phyloP scores from a whole-genome alignment of 2,888 invertebrate genomes.

The Plemyria rubiginata region DNA sequence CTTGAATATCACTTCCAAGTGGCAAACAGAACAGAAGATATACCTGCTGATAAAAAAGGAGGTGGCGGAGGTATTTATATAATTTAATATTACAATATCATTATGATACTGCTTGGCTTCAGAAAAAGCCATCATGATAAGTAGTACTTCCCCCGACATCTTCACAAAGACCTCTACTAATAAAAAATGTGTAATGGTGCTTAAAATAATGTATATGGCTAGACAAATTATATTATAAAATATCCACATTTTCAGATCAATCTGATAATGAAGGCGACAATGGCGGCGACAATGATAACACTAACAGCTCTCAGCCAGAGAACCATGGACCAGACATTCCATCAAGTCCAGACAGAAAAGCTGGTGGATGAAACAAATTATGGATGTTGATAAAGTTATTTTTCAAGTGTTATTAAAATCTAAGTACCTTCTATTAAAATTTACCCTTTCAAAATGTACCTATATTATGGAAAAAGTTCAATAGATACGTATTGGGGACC shows the following conservation, averaged over 20 bases:
- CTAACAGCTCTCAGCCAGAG: conserved; percentile 73
- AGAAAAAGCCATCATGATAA: too few relatives aligned
- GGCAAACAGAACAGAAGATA: conserved; percentile 87
- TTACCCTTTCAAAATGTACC: too few relatives aligned
- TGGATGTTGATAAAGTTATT: not conserved
- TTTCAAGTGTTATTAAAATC: not conserved
- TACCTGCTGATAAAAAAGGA: conserved; percentile 84
- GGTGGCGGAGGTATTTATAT: conserved; percentile 8
- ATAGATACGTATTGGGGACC: too few relatives aligned
- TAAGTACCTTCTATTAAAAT: not conserved
- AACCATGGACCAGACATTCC: conserved; percentile 64
- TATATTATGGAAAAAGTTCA: too few relatives aligned
- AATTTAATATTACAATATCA: not conserved
- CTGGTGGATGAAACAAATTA: conserved; percentile 53
- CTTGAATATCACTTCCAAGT: conserved; percentile 90
- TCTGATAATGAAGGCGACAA: conserved; percentile 81
- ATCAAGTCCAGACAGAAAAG: conserved; percentile 74
- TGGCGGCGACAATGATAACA: conserved; percentile 72
- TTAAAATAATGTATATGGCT: too few relatives aligned
- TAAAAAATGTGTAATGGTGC: too few relatives aligned
- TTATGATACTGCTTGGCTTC: too few relatives aligned
- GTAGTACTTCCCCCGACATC: too few relatives aligned
- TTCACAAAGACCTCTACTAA: too few relatives aligned
- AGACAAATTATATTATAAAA: too few relatives aligned
- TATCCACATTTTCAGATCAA: conserved; percentile 56